Evolutionary conservation across 2,113 vertebrate genomes (phyloP).

Genomic region (Strix aluco): DNA sequence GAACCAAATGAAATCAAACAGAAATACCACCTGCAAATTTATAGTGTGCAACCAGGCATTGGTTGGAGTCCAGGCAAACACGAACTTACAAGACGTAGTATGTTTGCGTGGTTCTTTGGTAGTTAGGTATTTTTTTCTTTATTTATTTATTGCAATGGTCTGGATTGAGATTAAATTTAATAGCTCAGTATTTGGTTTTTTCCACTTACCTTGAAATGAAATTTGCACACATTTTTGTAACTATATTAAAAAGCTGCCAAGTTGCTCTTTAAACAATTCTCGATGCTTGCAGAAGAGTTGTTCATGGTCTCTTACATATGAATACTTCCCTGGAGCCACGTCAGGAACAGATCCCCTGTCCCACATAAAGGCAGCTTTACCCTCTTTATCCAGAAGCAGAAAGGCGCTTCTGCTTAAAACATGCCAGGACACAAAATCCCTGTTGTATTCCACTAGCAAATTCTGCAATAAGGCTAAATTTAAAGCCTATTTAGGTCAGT

Average conservation of each 20-base stretch:
- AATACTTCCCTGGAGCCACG: background rate
- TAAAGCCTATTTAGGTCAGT: constrained; percentile 1
- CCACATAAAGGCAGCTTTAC: background rate
- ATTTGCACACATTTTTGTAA: constrained; percentile 28
- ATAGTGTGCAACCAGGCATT: background rate
- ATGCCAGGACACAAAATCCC: background rate
- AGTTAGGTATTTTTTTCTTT: background rate
- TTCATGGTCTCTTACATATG: background rate
- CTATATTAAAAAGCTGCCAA: background rate
- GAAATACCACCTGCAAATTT: background rate
- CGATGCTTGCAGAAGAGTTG: background rate
- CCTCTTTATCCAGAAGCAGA: background rate
- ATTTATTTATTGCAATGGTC: background rate
- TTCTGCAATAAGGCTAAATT: background rate
- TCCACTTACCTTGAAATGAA: constrained; percentile 9
- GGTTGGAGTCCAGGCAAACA: background rate
- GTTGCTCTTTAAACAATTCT: background rate
- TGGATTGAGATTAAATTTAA: background rate
- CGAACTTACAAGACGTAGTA: background rate
- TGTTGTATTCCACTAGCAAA: background rate
- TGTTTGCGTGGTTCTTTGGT: background rate
- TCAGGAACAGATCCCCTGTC: background rate
- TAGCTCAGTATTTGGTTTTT: background rate
- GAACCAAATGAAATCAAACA: background rate
- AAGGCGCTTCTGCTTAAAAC: background rate